Conservation (phyloP, 1,140 invertebrate species). For the Drosophila ironensis region DNA sequence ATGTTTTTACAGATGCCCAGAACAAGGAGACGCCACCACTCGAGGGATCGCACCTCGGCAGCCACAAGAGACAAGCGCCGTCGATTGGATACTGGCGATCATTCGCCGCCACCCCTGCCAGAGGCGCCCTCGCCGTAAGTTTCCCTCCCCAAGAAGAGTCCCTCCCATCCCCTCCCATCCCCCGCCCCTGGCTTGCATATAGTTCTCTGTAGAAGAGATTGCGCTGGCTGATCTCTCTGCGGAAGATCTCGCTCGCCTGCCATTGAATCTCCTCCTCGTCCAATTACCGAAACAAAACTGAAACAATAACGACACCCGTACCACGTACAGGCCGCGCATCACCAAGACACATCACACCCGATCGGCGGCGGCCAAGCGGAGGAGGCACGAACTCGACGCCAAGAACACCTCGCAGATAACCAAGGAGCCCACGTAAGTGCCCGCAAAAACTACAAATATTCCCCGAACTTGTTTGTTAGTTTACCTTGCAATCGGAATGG, state of each 20-base stretch:
- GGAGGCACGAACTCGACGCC: slow-evolving; percentile 83
- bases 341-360: slow-evolving; percentile 79
- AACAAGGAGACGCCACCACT: slow-evolving; percentile 89
- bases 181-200: too few relatives aligned
- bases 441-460: too few relatives aligned
- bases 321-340: slow-evolving; percentile 67
- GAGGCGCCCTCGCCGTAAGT: slow-evolving; percentile 79
- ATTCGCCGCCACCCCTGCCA: slow-evolving; percentile 67
- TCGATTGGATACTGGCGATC: slow-evolving; percentile 82
- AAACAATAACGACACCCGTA: too few relatives aligned
- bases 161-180: too few relatives aligned
- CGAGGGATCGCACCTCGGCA: slow-evolving; percentile 84
- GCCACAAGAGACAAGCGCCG: slow-evolving; percentile 84
- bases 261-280: too few relatives aligned
- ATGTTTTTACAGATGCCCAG: slow-evolving; percentile 89
- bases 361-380: slow-evolving; percentile 84
- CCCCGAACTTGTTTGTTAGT: too few relatives aligned
- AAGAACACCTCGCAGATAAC: slow-evolving; percentile 77
- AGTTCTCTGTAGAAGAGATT: too few relatives aligned
- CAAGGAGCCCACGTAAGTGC: slow-evolving; percentile 80
- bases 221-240: too few relatives aligned
- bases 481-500: too few relatives aligned
- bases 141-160: slow-evolving; percentile 6
- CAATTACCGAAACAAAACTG: too few relatives aligned
- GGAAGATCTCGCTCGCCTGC: slow-evolving; percentile 5